A percentile compares a stretch with the other conserved stretches of the same genome.
Conservation (phyloP, 2,888 invertebrate genomes). For the Bombylius major region DNA sequence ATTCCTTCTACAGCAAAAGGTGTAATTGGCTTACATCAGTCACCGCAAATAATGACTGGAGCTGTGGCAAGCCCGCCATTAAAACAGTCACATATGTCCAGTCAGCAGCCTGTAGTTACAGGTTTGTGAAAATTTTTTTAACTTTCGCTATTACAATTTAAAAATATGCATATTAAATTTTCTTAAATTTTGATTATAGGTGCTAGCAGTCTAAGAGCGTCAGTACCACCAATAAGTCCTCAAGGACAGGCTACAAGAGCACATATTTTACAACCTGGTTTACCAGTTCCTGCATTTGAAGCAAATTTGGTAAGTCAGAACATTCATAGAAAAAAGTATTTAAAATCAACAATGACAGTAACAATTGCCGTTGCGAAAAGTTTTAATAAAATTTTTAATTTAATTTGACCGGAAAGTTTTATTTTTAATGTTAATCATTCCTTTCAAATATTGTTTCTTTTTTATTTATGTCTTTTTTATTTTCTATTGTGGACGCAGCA, state of each 20-base stretch:
- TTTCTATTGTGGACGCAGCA: constrained; percentile 41
- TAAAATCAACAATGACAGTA: no score
- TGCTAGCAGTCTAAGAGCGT: constrained; percentile 41
- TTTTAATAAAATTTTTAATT: background rate
- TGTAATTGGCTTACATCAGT: constrained; percentile 28
- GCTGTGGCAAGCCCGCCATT: constrained; percentile 46
- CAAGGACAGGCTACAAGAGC: constrained; percentile 45
- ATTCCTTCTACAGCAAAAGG: constrained; percentile 21
- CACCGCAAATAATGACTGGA: constrained; percentile 40
- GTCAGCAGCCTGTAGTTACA: constrained; percentile 38
- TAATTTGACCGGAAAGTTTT: background rate
- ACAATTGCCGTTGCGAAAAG: no score
- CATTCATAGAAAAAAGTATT: background rate
- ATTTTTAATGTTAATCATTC: no score
- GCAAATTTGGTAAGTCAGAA: constrained; percentile 53
- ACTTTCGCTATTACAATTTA: background rate
- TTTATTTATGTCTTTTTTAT: background rate
- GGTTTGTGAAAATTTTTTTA: constrained; percentile 21
- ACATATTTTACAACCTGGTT: constrained; percentile 40
- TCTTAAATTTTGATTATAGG: constrained; percentile 23
- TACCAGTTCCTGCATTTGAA: constrained; percentile 50
- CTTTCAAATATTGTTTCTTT: background rate
- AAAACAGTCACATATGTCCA: constrained; percentile 34
- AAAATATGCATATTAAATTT: background rate
- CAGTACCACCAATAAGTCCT: constrained; percentile 48